A percentile compares a stretch with the other conserved stretches of the same genome.
Conservation (phyloP, 2,888 invertebrate species). For the Tromatobia lineatoria region DNA sequence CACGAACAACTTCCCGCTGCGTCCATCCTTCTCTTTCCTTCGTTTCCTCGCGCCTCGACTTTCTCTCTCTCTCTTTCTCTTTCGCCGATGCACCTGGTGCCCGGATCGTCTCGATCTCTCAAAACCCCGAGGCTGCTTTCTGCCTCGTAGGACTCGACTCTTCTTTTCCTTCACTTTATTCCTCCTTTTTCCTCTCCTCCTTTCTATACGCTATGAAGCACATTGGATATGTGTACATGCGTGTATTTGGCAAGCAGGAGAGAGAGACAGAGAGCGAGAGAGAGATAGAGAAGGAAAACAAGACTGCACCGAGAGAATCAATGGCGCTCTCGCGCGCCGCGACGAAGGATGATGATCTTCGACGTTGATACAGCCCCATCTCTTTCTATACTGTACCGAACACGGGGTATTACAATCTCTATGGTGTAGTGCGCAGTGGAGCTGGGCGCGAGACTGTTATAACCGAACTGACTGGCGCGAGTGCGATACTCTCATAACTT, state of each 20-base stretch:
- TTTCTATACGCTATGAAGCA: conserved; percentile 12
- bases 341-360: conserved; percentile 65
- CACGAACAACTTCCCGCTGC: conserved; percentile 53
- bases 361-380: conserved; percentile 59
- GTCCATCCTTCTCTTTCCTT: conserved; percentile 27
- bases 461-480: conserved; percentile 32
- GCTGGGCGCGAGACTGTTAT: conserved; percentile 45
- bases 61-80: conserved; percentile 51
- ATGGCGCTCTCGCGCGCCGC: conserved; percentile 60
- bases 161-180: conserved; percentile 29
- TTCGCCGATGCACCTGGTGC: conserved; percentile 68
- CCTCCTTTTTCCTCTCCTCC: conserved; percentile 27
- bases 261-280: conserved; percentile 32
- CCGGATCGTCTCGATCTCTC: conserved; percentile 63
- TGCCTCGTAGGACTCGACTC: conserved; percentile 33
- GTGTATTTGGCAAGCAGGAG: conserved; percentile 40
- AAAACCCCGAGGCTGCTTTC: conserved; percentile 52
- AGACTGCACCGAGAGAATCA: conserved; percentile 67
- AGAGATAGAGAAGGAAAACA: conserved; percentile 32
- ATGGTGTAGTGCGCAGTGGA: conserved; percentile 3
- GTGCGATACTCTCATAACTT: conserved; percentile 68
- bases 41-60: conserved; percentile 21
- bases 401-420: conserved; percentile 31
- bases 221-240: conserved; percentile 8
- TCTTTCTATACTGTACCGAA: conserved; percentile 1